Base-by-base conservation (phyloP, 2,113 vertebrate species). In the Aptenodytes forsteri region DNA sequence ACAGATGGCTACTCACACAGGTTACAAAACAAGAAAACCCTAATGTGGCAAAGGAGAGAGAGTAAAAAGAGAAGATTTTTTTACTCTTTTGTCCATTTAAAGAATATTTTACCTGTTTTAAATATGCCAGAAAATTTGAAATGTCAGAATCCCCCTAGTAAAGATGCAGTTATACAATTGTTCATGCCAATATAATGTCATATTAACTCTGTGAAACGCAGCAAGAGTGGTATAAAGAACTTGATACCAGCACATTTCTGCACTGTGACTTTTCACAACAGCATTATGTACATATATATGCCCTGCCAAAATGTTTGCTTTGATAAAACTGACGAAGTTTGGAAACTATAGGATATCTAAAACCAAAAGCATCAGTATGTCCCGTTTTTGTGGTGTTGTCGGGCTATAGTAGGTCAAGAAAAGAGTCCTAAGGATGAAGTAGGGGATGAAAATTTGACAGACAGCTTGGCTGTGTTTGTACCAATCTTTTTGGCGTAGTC, bases 371-470 rank as follows among this genome's bases (percentile, higher is more conserved):
- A 72, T 49, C 11, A 7, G 10, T 27, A 15, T 38, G 11, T 49
- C 44, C 10, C 0, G 6, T 72, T 71, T 88, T 61, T 52, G 9
- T 67, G 25, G 8, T 89, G 25, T 1, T 77, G 17, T n/a, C 0
- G 0, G 42, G 5, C 4, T 62, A 25, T 7, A 58, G 6, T 7
- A 83, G 19, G 40, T 23, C 1, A 6, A 4, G 22, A 34, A 6
- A 38, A 42, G 4, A 22, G 6, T 47, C 25, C 21, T 59, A 65
- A 85, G 14, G 14, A 62, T 59, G 26, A 92, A 77, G 13, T 2
- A 87, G 27, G 4, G 16, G 5, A 50, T 58, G 10, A 85, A 93
- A 92, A 66, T 50, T 58, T 56, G 29, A 52, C 26, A 36, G 32
- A 30, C 9, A 46, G 2, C 1, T 3, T 42, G 40, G 3, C 27